Percentiles rank a stretch among this genome's conserved stretches.
These are phyloP conservation scores for Beroe ovata DNA, from an alignment of 37 sponge, comb jelly and placozoan genomes.

Conservation along the genomic window DNA sequence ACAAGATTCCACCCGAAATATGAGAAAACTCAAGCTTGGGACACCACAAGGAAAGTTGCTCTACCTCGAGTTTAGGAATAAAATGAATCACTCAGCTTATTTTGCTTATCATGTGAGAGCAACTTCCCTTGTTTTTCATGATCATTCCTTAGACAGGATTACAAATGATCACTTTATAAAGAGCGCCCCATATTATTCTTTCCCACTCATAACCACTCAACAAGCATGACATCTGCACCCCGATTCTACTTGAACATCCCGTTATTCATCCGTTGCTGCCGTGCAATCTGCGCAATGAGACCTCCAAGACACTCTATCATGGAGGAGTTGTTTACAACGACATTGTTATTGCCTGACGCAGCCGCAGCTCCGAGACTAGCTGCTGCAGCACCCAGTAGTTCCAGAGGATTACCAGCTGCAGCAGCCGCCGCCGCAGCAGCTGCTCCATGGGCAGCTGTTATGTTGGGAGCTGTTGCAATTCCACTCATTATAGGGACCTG, in stretches of 20 bases:
- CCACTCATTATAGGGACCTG: neutral
- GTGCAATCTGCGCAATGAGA: slow-evolving; percentile 44
- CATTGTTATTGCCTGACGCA: slow-evolving; percentile 45
- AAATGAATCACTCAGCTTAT: no score
- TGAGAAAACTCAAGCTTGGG: no score
- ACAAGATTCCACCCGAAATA: neutral
- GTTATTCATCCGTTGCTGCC: slow-evolving; percentile 51
- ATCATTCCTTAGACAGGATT: neutral
- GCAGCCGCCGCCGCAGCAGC: neutral
- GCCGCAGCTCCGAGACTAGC: slow-evolving; percentile 64
- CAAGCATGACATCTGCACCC: neutral
- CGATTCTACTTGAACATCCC: slow-evolving; percentile 24
- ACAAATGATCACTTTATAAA: neutral
- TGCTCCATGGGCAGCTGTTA: neutral
- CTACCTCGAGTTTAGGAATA: no score
- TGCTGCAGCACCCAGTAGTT: slow-evolving; percentile 58
- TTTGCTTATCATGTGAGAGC: neutral
- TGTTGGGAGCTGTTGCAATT: neutral
- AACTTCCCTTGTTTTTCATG: neutral
- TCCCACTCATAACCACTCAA: neutral
- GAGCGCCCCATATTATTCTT: neutral
- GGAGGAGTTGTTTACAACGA: slow-evolving; percentile 29
- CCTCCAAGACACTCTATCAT: slow-evolving; percentile 64
- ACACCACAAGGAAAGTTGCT: no score
- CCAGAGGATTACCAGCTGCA: slow-evolving; percentile 7